Evolutionary conservation across 2,797 vertebrate species (phyloP).

Genomic region (Artibeus lituratus): DNA sequence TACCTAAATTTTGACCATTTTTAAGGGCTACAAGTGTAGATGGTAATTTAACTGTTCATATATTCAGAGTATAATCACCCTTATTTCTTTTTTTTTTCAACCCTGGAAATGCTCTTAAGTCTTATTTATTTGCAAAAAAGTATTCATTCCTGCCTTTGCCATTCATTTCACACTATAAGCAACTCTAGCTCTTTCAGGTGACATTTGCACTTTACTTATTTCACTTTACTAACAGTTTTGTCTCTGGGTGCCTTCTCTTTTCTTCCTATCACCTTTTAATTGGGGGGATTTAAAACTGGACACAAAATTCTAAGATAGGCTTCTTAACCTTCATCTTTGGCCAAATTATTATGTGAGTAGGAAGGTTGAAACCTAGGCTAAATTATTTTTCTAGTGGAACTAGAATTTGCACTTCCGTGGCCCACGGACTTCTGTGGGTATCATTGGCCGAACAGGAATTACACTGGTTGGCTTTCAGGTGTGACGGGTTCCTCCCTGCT

Average conservation of each 20-base stretch:
- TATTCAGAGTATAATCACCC: neutral
- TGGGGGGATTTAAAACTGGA: conserved; percentile 21
- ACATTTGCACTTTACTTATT: conserved; percentile 41
- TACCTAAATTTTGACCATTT: neutral
- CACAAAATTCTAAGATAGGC: conserved; percentile 23
- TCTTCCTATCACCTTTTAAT: neutral
- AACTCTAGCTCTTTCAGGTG: neutral
- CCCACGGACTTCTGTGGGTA: neutral
- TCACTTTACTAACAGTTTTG: neutral
- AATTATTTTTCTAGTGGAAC: neutral
- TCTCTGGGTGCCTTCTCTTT: neutral
- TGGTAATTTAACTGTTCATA: neutral
- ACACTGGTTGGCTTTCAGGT: neutral
- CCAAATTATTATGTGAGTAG: neutral
- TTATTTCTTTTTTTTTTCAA: neutral
- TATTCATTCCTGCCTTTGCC: neutral
- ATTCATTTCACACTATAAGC: neutral
- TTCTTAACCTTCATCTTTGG: neutral
- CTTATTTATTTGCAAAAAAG: neutral
- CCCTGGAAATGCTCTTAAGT: neutral
- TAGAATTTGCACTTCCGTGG: neutral
- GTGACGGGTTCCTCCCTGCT: neutral
- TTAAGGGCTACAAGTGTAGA: neutral
- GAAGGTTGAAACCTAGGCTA: neutral
- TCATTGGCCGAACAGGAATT: neutral